phyloP scores from a whole-genome alignment of 2,888 invertebrate genomes.

The Melinopterus prodromus region DNA sequence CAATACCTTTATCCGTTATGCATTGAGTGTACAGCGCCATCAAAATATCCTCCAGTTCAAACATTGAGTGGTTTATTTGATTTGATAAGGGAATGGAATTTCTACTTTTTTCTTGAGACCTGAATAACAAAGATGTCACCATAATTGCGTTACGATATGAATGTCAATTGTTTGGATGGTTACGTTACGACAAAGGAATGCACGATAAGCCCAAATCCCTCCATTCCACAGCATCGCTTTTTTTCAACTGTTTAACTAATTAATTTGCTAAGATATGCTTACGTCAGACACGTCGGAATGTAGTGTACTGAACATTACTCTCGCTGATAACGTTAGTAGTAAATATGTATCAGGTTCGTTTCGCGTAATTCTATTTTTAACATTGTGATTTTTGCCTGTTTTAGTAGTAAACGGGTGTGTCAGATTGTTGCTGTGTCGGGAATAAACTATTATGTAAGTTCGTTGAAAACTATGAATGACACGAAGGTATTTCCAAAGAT shows the following conservation, averaged over 20 bases:
- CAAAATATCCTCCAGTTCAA: background rate
- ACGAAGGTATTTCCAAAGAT: too few relatives aligned
- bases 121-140: background rate
- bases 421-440: background rate
- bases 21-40: background rate
- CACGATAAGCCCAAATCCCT: background rate
- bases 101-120: background rate
- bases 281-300: background rate
- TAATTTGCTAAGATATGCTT: background rate
- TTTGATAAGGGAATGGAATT: background rate
- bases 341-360: background rate
- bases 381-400: background rate
- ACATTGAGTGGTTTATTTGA: background rate
- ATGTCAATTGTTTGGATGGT: background rate
- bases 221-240: background rate
- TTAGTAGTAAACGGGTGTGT: background rate
- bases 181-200: background rate
- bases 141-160: background rate
- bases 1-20: background rate
- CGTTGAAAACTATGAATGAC: too few relatives aligned
- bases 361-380: constrained; percentile 4
- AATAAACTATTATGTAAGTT: background rate
- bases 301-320: background rate
- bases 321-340: background rate
- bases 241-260: background rate